Evolutionary conservation across 2,888 invertebrate species (phyloP).

Genomic region (Zaprionus lineosus): DNA sequence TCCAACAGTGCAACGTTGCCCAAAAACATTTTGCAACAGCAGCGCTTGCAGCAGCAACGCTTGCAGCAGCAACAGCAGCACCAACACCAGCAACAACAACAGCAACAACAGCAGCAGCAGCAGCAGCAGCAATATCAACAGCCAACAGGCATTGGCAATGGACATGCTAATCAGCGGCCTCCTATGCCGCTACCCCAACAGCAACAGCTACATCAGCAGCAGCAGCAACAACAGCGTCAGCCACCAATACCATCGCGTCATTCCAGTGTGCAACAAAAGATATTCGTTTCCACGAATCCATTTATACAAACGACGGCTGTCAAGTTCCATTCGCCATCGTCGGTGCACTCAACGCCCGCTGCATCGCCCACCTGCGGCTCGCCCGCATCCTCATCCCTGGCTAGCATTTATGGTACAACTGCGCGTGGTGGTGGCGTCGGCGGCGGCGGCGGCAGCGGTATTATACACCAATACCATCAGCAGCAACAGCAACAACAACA

Average conservation of each 20-base stretch:
- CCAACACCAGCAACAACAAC: slow-evolving; percentile 61
- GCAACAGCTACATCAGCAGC: slow-evolving; percentile 57
- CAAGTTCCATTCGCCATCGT: slow-evolving; percentile 77
- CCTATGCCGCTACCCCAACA: slow-evolving; percentile 72
- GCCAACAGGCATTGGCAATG: slow-evolving; percentile 56
- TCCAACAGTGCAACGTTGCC: slow-evolving; percentile 79
- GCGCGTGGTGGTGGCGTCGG: slow-evolving; percentile 50
- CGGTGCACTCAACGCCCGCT: slow-evolving; percentile 62
- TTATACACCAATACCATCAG: slow-evolving; percentile 41
- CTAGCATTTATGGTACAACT: slow-evolving; percentile 74
- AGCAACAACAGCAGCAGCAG: slow-evolving; percentile 60
- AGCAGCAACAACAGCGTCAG: slow-evolving; percentile 70
- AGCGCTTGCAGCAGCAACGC: slow-evolving; percentile 63
- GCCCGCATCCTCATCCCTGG: slow-evolving; percentile 59
- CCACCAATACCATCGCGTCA: slow-evolving; percentile 81
- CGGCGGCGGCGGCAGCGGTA: slow-evolving; percentile 15
- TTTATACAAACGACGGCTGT: slow-evolving; percentile 82
- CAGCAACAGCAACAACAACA: slow-evolving; percentile 45
- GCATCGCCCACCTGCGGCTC: slow-evolving; percentile 79
- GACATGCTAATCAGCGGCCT: slow-evolving; percentile 75
- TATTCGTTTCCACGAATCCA: slow-evolving; percentile 83
- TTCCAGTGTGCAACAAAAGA: slow-evolving; percentile 83
- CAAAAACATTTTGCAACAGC: slow-evolving; percentile 70
- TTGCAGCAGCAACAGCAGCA: slow-evolving; percentile 59
- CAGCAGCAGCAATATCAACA: slow-evolving; percentile 69